Evolutionary conservation across 2,113 vertebrate species (phyloP).

Genomic region (Phyllostomus discolor): DNA sequence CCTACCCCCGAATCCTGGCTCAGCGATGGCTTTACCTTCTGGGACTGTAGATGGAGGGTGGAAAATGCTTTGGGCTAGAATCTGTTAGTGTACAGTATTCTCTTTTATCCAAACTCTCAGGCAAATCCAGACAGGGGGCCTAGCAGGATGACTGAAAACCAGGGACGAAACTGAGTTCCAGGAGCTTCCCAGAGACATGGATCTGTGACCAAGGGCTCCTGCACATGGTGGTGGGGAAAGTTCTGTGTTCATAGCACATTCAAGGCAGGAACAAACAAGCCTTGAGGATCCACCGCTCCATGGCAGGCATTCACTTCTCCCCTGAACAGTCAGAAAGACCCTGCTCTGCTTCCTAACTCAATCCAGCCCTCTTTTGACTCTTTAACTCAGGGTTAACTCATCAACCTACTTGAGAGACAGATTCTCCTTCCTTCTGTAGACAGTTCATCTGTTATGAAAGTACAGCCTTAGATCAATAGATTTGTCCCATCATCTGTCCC

Average conservation of each 20-base stretch:
- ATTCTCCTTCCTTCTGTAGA: background rate
- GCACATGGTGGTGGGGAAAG: background rate
- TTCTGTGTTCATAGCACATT: background rate
- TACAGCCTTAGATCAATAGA: background rate
- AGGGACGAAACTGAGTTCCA: background rate
- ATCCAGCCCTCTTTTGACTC: constrained; percentile 6
- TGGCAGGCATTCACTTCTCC: background rate
- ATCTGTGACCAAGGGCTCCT: background rate
- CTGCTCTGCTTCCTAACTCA: background rate
- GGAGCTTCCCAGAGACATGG: background rate
- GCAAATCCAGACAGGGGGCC: background rate
- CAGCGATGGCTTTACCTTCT: constrained; percentile 5
- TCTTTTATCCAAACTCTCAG: constrained; percentile 26
- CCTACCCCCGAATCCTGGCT: background rate
- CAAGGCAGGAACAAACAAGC: background rate
- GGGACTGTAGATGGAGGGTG: background rate
- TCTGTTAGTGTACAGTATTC: too few species aligned
- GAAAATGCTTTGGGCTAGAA: constrained; percentile 22
- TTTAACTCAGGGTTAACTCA: background rate
- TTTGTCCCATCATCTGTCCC: background rate
- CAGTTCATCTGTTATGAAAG: background rate
- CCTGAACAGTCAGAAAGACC: background rate
- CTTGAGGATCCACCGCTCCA: background rate
- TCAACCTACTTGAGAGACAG: background rate
- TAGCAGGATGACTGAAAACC: constrained; percentile 17